Evolutionary conservation across 2,888 invertebrate species (phyloP).

Genomic region (Eupeodes luniger): DNA sequence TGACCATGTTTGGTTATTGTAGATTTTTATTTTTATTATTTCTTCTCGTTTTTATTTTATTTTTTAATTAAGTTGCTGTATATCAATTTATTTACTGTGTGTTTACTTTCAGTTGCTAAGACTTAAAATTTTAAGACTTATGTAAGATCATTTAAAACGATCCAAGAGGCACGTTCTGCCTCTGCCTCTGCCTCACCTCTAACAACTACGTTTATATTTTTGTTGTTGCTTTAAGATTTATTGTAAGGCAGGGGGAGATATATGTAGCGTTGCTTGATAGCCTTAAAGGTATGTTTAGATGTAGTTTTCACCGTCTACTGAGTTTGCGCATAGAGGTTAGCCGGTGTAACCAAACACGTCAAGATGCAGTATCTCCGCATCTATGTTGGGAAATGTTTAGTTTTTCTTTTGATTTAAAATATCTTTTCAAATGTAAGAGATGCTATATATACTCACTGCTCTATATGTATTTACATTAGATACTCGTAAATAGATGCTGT

Average conservation of each 20-base stretch:
- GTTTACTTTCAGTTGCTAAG: conserved; percentile 25
- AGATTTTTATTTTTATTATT: not conserved
- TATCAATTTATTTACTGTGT: conserved; percentile 34
- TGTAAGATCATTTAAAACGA: conserved; percentile 47
- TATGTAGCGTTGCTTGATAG: not conserved
- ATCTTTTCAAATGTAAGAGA: conserved; percentile 24
- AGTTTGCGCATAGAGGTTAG: conserved; percentile 59
- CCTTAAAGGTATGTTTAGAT: conserved; percentile 12
- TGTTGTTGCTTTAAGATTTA: not conserved
- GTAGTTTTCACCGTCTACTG: conserved; percentile 65
- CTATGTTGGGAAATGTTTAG: conserved; percentile 51
- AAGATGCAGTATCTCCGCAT: conserved; percentile 49
- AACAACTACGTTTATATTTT: not conserved
- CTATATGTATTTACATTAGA: too few species aligned
- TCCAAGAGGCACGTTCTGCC: conserved; percentile 39
- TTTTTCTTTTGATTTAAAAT: conserved; percentile 45
- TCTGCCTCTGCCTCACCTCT: conserved; percentile 4
- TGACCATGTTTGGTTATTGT: conserved; percentile 54
- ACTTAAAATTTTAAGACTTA: conserved; percentile 36
- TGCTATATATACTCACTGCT: not conserved
- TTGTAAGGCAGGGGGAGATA: not conserved
- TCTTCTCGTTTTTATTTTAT: not conserved
- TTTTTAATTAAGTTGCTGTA: conserved; percentile 51
- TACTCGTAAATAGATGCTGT: not conserved
- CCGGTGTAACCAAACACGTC: conserved; percentile 64